Percentiles rank a stretch among this genome's conserved stretches.
These are phyloP conservation scores for Pitta sordida DNA, from an alignment of 2,113 vertebrate species.

Conservation along the genomic window DNA sequence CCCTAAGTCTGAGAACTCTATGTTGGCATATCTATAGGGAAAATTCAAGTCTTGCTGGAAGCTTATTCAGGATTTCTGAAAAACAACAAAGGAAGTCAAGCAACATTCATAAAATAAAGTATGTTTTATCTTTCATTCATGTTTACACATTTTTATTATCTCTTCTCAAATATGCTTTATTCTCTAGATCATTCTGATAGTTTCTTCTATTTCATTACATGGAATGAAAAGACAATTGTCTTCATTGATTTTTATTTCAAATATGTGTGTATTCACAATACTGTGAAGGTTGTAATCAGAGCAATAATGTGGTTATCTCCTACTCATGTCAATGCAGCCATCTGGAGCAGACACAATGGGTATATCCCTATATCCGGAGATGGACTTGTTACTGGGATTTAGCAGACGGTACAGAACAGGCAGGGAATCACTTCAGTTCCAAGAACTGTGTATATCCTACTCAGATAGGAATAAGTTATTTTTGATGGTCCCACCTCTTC, in stretches of 20 bases:
- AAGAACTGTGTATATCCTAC: neutral
- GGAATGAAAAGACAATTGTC: neutral
- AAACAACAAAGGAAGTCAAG: neutral
- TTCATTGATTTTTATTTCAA: neutral
- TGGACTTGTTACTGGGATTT: neutral
- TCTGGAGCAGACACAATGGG: neutral
- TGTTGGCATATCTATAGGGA: neutral
- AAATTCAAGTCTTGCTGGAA: neutral
- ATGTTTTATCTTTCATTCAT: neutral
- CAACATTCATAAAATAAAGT: neutral
- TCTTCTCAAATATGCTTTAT: neutral
- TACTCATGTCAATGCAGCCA: neutral
- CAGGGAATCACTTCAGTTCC: neutral
- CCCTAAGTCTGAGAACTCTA: neutral
- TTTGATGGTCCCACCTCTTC: neutral
- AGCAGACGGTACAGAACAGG: neutral
- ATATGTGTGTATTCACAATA: neutral
- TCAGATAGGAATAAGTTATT: neutral
- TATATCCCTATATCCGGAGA: neutral
- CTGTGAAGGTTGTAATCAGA: neutral
- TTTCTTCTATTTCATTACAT: neutral
- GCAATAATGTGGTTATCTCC: neutral
- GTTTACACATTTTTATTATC: neutral
- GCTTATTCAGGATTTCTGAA: neutral
- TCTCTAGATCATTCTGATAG: neutral